Conservation (phyloP, 2,113 vertebrate genomes). For the Puma concolor region DNA sequence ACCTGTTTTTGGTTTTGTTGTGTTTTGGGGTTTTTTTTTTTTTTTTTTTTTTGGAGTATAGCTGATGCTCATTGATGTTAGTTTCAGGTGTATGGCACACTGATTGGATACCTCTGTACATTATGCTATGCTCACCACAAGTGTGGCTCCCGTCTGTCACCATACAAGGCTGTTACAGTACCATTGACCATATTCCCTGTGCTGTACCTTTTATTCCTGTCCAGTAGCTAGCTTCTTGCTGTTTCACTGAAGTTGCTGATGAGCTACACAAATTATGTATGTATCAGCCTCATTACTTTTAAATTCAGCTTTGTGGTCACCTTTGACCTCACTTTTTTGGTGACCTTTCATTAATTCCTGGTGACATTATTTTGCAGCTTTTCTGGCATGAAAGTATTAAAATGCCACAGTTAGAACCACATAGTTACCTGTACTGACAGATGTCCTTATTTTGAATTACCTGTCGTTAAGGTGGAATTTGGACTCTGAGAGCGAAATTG, state of each 20-base stretch:
- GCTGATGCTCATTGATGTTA: not conserved
- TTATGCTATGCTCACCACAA: not conserved
- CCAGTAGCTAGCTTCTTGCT: not conserved
- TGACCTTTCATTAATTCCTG: not conserved
- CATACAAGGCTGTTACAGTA: not conserved
- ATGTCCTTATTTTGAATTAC: not conserved
- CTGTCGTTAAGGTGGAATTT: not conserved
- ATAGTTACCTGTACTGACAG: not conserved
- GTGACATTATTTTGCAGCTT: not conserved
- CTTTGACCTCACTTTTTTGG: not conserved
- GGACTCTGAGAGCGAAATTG: not conserved
- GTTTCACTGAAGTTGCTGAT: not conserved
- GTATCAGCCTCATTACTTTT: not conserved
- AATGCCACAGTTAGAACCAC: not conserved
- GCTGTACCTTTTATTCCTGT: not conserved
- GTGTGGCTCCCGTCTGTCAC: not conserved
- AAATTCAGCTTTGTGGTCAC: not conserved
- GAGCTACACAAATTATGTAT: not conserved
- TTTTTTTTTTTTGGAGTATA: not conserved
- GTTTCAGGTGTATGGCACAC: not conserved
- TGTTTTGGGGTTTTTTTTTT: not conserved
- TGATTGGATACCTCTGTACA: fast-evolving
- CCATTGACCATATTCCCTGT: not conserved
- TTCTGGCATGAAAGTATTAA: not conserved
- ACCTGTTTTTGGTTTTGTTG: not conserved